Evolutionary conservation across 2,113 vertebrate genomes (phyloP), one percentile per base, ranked within the genome.

Genomic region (Takifugu bimaculatus): DNA sequence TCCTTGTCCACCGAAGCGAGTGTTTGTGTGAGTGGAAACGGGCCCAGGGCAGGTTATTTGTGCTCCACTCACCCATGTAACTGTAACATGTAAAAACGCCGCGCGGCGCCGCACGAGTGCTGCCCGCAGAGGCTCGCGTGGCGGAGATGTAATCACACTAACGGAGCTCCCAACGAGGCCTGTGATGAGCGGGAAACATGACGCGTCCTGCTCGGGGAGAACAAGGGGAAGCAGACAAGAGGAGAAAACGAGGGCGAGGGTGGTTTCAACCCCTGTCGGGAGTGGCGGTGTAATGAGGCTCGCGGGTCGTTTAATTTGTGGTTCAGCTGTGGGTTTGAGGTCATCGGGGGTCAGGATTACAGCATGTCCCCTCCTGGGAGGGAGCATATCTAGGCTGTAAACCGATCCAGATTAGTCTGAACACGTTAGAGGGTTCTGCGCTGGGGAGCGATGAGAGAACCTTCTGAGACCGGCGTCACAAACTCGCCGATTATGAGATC

Each of bases 1-100:
- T 81, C 80, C 70, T 82, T 74, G 86, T 77, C 80, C 77, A 51
- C 29, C 83, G 77, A 70, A 83, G 88, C 75, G 61, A 82, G 71
- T 61, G 83, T 77, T 81, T 83, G 78, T 75, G 58, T 73, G 60
- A n/a, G 74, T 67, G 81, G 74, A 78, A 85, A 86, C 75, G 69
- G 15, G 77, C 81, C 82, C 68, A 51, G 72, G 83, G 83, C 82
- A 73, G 68, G 1, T 74, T 78, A 58, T 79, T 72, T 63, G 74
- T 69, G 75, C 74, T 26, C 74, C 82, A 72, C 71, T 82, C 76
- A 84, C 74, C 79, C 84, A 62, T 86, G 77, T 79, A 83, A 89
- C 70, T 79, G 85, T 52, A 75, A 76, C 72, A 65, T 61, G 65
- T 65, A 81, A 88, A 20, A 86, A 81, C 32, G 65, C 71, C 74